Evolutionary conservation across 2,888 invertebrate species (phyloP), one percentile per base, ranked within the genome.

Genomic region (Phortica okadai): DNA sequence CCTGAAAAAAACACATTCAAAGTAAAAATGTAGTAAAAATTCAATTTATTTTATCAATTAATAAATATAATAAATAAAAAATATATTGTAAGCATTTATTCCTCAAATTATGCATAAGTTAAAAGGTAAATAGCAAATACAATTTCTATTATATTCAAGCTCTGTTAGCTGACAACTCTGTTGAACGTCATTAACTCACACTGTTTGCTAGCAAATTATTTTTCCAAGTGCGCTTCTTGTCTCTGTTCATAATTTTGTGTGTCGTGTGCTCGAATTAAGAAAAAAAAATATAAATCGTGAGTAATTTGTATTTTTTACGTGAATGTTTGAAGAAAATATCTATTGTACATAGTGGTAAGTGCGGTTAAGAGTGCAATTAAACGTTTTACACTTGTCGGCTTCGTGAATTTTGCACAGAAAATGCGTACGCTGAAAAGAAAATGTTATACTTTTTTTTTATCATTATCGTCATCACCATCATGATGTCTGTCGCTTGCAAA

Each of bases 281-380:
- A 62, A 8, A 7, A 58, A 59, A 73, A 45, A 33, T n/a, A 16
- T 21, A 56, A 56, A 33, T 10, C 33, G 45, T 16, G 66, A 42
- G 50, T 80, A 80, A 70, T 78, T 56, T 66, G 42, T 33, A 33
- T 66, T 33, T 33, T 33, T 33, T 33, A 33, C 33, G 33, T 33
- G 33, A 33, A 4, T 33, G 33, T 54, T 75, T 41, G 10, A 44
- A 73, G 14, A 54, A n/a, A 58, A 25, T 73, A 7, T 14, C 11
- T n/a, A 21, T 33, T 44, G 10, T 14, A 73, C 2, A 73, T 3
- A 50, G 73, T 73, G 73, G 73, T 73, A 73, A 73, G 56, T 73
- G 58, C 66, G 42, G 66, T 42, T 41, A 59, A 73, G 14, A 73
- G 14, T 73, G 59, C 44, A 73, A 25, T 14, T 16, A 73, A 59